Base-by-base conservation (phyloP, 2,113 vertebrate species). In the Syngnathus floridae region DNA sequence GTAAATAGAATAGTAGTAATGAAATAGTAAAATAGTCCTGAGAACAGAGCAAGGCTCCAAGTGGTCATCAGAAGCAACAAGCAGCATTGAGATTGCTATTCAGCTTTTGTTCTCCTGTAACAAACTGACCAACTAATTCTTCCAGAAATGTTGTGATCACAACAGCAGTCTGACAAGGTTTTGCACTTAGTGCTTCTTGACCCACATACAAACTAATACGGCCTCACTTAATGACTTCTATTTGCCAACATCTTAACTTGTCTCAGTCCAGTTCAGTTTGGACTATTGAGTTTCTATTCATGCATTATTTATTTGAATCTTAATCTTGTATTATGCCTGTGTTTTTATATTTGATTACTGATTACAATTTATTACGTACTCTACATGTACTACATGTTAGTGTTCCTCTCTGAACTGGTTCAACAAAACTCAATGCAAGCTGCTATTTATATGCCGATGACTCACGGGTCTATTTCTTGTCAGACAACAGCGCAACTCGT, bases 141-240 rank as follows among this genome's bases (percentile, higher is more conserved):
- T 84, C 84, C 78, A 82, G 22, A 31, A 31, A 55, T 31, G 19
- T 21, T 51, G 48, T n/a, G 46, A 49, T 11, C 52, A 13, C 22
- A 22, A 86, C 81, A 84, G 72, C 75, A 80, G 79, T 83, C 79
- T 82, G 76, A 81, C 82, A 84, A 83, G 84, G 78, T 82, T 83
- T 74, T 88, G 78, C 78, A 78, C 78, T 77, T 73, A 61, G 67
- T 69, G 74, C 79, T 71, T 71, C 72, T 77, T 87, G 87, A 86
- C 87, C 87, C 83, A 88, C 80, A 83, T 87, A 82, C 78, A 81
- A 71, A 63, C 79, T 81, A 84, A 85, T 82, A 85, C 82, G 74
- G 76, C 75, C 77, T 81, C 81, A 56, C 61, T 82, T 78, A 80
- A 80, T 74, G 83, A 84, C 78, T 85, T 76, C 67, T 73, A 78